These are phyloP conservation scores for Silurus glanis DNA, from an alignment of 2,113 vertebrate species.

Conservation along the genomic window DNA sequence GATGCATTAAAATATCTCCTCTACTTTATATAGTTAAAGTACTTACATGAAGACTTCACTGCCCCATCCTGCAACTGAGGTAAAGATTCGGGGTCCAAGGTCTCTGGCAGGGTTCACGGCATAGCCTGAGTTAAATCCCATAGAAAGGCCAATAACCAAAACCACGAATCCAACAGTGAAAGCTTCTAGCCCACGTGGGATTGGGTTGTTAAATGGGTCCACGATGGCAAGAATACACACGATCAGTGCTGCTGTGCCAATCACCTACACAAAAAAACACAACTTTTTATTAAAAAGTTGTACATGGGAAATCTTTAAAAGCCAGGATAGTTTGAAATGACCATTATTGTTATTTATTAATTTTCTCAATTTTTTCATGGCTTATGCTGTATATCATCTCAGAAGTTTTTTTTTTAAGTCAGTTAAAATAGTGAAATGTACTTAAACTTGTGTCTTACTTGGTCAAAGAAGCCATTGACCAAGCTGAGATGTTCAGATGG, in stretches of 20 bases:
- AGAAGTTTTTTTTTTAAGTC: not conserved
- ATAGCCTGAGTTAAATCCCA: slow-evolving; percentile 88
- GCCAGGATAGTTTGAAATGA: not conserved
- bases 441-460: slow-evolving; percentile 65
- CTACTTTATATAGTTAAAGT: not conserved
- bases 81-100: slow-evolving; percentile 84
- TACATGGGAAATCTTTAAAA: not conserved
- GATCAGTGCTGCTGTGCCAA: slow-evolving; percentile 82
- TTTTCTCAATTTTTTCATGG: not conserved
- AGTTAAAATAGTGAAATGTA: not conserved
- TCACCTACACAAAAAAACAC: slow-evolving; percentile 71
- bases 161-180: slow-evolving; percentile 85
- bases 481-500: slow-evolving; percentile 79
- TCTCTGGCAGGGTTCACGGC: slow-evolving; percentile 87
- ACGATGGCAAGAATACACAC: slow-evolving; percentile 84
- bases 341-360: not conserved
- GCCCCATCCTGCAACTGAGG: slow-evolving; percentile 84
- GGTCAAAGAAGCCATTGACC: slow-evolving; percentile 85
- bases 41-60: slow-evolving; percentile 63
- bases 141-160: slow-evolving; percentile 82
- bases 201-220: slow-evolving; percentile 81
- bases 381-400: not conserved
- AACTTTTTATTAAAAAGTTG: not conserved
- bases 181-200: slow-evolving; percentile 80
- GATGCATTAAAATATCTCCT: not conserved